Conservation (phyloP, 2,888 invertebrate species). For the Glyphotaelius pellucidus region DNA sequence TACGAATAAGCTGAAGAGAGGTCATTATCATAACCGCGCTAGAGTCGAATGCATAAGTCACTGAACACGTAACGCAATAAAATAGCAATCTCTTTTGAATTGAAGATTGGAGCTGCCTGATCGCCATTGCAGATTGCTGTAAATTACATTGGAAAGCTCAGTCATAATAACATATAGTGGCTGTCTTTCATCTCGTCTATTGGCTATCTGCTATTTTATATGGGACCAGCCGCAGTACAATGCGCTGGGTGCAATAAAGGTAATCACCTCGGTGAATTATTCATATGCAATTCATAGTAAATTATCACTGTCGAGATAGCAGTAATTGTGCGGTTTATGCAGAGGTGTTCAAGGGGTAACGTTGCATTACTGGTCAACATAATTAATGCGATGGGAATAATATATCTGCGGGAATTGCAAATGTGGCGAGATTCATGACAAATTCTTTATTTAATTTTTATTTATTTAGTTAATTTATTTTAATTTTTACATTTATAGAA, state of each 20-base stretch:
- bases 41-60: no score
- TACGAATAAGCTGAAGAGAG: no score
- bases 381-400: not conserved
- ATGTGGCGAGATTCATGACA: not conserved
- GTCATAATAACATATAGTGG: not conserved
- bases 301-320: conserved; percentile 38
- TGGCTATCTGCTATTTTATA: not conserved
- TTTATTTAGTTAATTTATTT: no score
- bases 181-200: not conserved
- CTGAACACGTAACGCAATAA: no score
- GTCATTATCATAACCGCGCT: no score
- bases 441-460: not conserved
- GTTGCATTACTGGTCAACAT: not conserved
- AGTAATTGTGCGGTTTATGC: conserved; percentile 22
- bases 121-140: not conserved
- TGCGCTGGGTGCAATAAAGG: conserved; percentile 35
- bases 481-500: no score
- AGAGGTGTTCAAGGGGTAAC: conserved; percentile 7
- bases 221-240: not conserved
- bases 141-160: conserved; percentile 16
- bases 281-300: conserved; percentile 31
- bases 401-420: not conserved
- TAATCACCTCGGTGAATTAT: conserved; percentile 45
- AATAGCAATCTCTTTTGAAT: not conserved
- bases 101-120: not conserved